Percentiles rank a stretch among this genome's conserved stretches.
These are phyloP conservation scores for Antechinus flavipes DNA, from an alignment of 2,113 vertebrate genomes.

Conservation along the genomic window DNA sequence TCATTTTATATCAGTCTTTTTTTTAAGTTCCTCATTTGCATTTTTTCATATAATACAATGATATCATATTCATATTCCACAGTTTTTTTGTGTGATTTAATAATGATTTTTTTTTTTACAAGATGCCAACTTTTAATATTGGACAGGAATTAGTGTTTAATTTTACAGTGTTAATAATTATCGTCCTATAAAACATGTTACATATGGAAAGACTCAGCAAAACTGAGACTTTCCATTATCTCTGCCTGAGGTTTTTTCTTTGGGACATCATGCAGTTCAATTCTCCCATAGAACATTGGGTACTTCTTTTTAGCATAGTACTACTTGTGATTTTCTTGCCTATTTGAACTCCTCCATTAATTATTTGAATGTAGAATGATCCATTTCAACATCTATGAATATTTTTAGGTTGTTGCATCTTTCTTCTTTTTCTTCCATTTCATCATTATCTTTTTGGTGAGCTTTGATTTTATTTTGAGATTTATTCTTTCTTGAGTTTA, in stretches of 20 bases:
- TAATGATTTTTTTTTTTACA: constrained; percentile 85
- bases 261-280: not conserved
- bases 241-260: not conserved
- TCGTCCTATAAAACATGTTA: constrained; percentile 86
- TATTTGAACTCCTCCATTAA: not conserved
- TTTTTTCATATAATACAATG: not conserved
- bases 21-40: not conserved
- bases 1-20: not conserved
- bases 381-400: not conserved
- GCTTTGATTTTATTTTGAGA: not conserved
- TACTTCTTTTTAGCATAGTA: not conserved
- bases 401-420: not conserved
- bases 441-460: not conserved
- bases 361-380: not conserved
- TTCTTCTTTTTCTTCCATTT: not conserved
- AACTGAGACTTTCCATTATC: not conserved
- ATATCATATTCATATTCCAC: not conserved
- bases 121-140: constrained; percentile 87
- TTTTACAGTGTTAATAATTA: constrained; percentile 83
- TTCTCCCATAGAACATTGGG: not conserved
- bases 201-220: too few species aligned
- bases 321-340: not conserved
- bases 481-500: not conserved
- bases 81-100: constrained; percentile 72
- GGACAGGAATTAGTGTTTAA: constrained; percentile 87